A percentile compares a stretch with the other conserved stretches of the same genome.
phyloP scores from a whole-genome alignment of 1,140 invertebrate species.

The Lasaia peninsularis region DNA sequence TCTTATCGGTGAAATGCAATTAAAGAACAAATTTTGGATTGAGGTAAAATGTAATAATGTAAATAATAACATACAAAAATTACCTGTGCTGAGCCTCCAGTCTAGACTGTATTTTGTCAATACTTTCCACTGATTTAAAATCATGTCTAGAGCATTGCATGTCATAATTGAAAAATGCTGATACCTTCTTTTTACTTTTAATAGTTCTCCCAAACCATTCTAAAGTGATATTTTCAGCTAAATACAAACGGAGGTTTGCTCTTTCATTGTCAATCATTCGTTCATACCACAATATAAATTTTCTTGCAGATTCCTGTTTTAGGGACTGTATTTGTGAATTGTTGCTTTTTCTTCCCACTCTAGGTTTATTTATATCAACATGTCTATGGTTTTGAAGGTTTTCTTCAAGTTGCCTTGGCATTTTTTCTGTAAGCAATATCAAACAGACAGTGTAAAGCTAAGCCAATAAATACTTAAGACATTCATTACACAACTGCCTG shows the following conservation, averaged over 20 bases:
- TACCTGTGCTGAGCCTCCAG: constrained; percentile 47
- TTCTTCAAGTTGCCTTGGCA: constrained; percentile 11
- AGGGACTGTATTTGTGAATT: constrained; percentile 34
- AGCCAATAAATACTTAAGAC: too few relatives aligned
- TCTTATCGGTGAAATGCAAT: too few relatives aligned
- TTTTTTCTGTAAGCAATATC: neutral
- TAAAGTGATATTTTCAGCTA: constrained; percentile 74
- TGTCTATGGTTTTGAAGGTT: constrained; percentile 26
- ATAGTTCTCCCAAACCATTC: constrained; percentile 80
- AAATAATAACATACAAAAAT: too few relatives aligned
- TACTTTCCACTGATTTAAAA: constrained; percentile 58
- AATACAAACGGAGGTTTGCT: constrained; percentile 60
- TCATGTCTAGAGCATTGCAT: constrained; percentile 68
- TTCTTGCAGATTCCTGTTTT: constrained; percentile 46
- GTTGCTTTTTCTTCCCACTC: constrained; percentile 8
- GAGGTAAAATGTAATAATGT: neutral
- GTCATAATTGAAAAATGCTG: constrained; percentile 60
- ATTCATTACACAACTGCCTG: too few relatives aligned
- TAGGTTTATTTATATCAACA: neutral
- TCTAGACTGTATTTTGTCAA: constrained; percentile 52
- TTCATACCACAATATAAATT: constrained; percentile 66
- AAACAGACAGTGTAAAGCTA: neutral
- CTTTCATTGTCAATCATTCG: constrained; percentile 65
- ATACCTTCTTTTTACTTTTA: constrained; percentile 72
- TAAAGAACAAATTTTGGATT: too few relatives aligned